Base-by-base conservation (phyloP, 2,113 vertebrate species). In the Chiloscyllium plagiosum region DNA sequence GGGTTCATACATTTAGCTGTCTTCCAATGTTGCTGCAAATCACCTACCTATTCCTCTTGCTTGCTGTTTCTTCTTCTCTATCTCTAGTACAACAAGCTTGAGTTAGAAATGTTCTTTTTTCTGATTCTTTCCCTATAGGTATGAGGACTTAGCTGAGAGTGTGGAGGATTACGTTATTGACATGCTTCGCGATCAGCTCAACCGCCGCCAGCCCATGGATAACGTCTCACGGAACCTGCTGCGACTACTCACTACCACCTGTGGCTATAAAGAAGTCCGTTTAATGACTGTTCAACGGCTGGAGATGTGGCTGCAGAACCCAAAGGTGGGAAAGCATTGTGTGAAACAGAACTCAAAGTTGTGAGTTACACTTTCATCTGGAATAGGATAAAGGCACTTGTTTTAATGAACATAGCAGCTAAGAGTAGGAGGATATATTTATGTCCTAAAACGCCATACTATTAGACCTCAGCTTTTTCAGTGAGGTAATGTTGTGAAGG, bases 241-340 rank as follows among this genome's bases (percentile, higher is more conserved):
- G n/a, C 98, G 99, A 13, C 97, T 99, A 69, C 98, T 99, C 89
- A 98, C 99, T 0, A 98, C 99, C 10, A 98, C 99, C 24, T 99
- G 99, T 0, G 99, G 99, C 96, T 99, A 98, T 97, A 99, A 99
- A 96, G 99, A 99, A 95, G 98, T 99, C 3, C 98, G 99, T 1
- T 98, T 99, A 61, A 98, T 99, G 98, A 97, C 99, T 0, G 99
- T 99, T 95, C 99, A 99, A 97, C 98, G 98, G 95, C 98, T 99
- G 96, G 99, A 99, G 97, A 99, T 99, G 99, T 99, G 99, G 99
- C 98, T 99, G 96, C 99, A 99, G 97, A 99, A 99, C 96, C 99
- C 99, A n/a, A 99, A 99, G 98, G 99, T 99, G 96, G 97, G 97
- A 56, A 12, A 37, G 8, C 66, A 47, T 56, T 12, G 66, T 2